Conservation (phyloP, 2,888 invertebrate species). For the Stenurella melanura region DNA sequence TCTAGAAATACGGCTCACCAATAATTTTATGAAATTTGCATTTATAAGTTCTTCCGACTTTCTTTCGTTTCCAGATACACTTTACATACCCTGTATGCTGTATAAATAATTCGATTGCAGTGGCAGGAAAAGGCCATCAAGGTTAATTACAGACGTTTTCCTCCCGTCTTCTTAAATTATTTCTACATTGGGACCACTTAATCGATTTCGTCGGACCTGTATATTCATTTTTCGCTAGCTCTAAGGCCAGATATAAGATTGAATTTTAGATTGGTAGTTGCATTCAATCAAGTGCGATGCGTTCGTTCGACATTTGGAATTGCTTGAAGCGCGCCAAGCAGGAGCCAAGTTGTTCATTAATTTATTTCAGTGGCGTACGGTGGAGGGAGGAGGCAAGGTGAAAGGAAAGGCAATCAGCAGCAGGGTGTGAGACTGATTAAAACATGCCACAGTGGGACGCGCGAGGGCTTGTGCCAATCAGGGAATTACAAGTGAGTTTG, state of each 20-base stretch:
- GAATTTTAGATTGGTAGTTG: conserved; percentile 53
- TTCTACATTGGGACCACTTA: neutral
- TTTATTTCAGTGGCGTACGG: conserved; percentile 58
- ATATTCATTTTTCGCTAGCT: conserved; percentile 50
- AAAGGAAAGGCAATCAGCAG: conserved; percentile 56
- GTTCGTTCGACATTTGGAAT: conserved; percentile 58
- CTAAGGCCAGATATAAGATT: conserved; percentile 51
- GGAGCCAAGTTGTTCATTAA: conserved; percentile 60
- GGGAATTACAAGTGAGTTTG: conserved; percentile 47
- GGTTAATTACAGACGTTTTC: neutral
- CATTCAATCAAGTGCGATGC: conserved; percentile 54
- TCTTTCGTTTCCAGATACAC: no score
- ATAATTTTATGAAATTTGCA: no score
- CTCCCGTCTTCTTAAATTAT: neutral
- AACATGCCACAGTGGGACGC: conserved; percentile 65
- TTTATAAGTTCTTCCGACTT: no score
- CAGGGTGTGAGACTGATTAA: conserved; percentile 66
- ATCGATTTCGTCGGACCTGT: conserved; percentile 29
- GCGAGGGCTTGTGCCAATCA: conserved; percentile 67
- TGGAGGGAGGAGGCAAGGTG: conserved; percentile 23
- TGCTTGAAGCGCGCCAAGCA: conserved; percentile 55
- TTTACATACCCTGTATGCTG: no score
- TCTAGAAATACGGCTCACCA: no score
- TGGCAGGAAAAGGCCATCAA: no score
- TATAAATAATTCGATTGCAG: no score